Conservation (phyloP, 2,888 invertebrate species). For the Drosophila lutescens region DNA sequence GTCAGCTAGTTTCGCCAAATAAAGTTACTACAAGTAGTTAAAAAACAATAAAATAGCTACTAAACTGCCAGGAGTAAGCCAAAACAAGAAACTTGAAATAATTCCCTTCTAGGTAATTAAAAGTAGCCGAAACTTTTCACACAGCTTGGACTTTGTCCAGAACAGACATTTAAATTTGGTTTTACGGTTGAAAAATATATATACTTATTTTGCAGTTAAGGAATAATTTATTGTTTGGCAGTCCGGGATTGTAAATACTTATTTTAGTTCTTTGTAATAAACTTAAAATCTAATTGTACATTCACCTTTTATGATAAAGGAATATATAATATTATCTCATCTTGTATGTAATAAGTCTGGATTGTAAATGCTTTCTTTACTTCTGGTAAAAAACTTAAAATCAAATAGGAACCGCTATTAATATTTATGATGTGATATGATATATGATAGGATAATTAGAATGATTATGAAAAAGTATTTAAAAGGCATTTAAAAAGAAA, state of each 20-base stretch:
- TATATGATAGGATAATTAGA: too few species aligned
- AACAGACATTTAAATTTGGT: slow-evolving; percentile 1
- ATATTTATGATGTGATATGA: too few species aligned
- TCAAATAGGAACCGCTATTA: too few species aligned
- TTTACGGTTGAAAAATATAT: background rate
- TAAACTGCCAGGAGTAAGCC: slow-evolving; percentile 9
- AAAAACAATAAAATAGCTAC: slow-evolving; percentile 27
- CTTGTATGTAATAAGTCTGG: too few species aligned
- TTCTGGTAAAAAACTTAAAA: too few species aligned
- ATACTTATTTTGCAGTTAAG: background rate
- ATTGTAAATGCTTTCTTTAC: too few species aligned
- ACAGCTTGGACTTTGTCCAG: background rate
- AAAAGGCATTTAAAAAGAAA: too few species aligned
- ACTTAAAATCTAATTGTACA: background rate
- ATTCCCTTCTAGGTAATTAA: slow-evolving; percentile 16
- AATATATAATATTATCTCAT: too few species aligned
- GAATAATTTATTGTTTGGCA: background rate
- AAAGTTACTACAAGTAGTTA: slow-evolving; percentile 22
- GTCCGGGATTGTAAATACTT: background rate
- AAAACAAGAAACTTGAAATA: background rate
- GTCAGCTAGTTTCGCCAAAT: slow-evolving; percentile 12
- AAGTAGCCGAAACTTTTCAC: slow-evolving; percentile 7
- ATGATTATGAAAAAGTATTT: too few species aligned
- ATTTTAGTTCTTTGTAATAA: background rate
- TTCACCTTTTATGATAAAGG: too few species aligned